These are phyloP conservation scores for Cheilosia vernalis DNA, from an alignment of 2,888 invertebrate genomes.

Conservation along the genomic window DNA sequence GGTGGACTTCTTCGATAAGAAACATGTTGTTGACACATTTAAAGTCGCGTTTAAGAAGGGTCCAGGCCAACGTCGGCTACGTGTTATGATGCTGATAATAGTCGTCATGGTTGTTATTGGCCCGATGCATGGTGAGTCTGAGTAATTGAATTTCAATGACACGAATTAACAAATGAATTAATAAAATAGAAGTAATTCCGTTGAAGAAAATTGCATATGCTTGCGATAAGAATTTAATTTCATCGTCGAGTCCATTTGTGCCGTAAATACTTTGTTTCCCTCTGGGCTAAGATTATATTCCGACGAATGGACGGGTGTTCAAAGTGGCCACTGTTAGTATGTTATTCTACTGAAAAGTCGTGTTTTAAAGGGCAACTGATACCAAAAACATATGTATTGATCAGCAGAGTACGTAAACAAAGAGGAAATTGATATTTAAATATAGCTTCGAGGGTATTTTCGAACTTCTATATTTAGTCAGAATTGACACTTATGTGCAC, in stretches of 20 bases:
- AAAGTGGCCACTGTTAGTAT: too few species aligned
- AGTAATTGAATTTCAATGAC: slow-evolving; percentile 79
- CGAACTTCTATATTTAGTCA: too few species aligned
- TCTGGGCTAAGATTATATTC: too few species aligned
- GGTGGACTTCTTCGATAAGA: slow-evolving; percentile 89
- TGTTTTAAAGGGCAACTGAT: too few species aligned
- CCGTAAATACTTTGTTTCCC: neutral
- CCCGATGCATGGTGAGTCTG: slow-evolving; percentile 91
- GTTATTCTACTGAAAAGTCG: too few species aligned
- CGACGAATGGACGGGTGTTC: too few species aligned
- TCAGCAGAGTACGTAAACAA: too few species aligned
- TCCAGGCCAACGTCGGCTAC: slow-evolving; percentile 88
- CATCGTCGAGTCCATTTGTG: neutral
- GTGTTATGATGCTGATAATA: slow-evolving; percentile 91
- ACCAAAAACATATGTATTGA: too few species aligned
- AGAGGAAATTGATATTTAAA: too few species aligned
- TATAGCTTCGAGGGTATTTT: too few species aligned
- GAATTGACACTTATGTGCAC: too few species aligned
- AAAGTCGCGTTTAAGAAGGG: slow-evolving; percentile 91
- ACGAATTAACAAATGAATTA: neutral
- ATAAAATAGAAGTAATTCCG: neutral
- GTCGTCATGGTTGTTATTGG: slow-evolving; percentile 94
- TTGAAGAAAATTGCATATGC: neutral
- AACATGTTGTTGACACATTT: slow-evolving; percentile 90
- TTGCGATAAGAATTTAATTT: neutral